These are phyloP conservation scores for Sitta carolinensis DNA, from an alignment of 2,797 vertebrate genomes.

Conservation along the genomic window DNA sequence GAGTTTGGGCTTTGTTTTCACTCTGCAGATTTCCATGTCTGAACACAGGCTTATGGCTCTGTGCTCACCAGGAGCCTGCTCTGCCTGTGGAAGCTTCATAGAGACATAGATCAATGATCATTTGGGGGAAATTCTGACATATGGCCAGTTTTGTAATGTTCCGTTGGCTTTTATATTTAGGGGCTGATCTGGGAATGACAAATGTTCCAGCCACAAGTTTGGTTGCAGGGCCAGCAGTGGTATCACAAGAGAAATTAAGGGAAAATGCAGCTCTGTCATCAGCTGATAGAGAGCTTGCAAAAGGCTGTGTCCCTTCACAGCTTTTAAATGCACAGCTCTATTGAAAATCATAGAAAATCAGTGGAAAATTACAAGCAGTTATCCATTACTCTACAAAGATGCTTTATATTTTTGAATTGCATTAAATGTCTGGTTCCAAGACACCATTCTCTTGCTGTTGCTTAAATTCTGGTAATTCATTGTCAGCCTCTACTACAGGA, in stretches of 20 bases:
- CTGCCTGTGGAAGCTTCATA: accelerated
- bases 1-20: not conserved
- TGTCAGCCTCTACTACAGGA: not conserved
- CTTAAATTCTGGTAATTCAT: not conserved
- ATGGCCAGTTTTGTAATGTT: not conserved
- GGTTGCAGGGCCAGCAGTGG: not conserved
- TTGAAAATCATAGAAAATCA: not conserved
- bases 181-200: not conserved
- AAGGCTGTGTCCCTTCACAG: not conserved
- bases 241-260: not conserved
- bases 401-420: not conserved
- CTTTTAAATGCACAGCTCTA: not conserved
- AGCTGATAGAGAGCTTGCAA: not conserved
- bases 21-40: not conserved
- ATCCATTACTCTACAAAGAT: not conserved
- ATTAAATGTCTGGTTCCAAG: not conserved
- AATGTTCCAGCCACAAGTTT: not conserved
- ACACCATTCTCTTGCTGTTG: not conserved
- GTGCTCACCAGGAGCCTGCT: not conserved
- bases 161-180: not conserved
- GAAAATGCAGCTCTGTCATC: not conserved
- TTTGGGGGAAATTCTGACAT: not conserved
- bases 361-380: not conserved
- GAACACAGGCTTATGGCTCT: not conserved
- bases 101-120: not conserved